Base-by-base conservation (phyloP, 2,113 vertebrate species). In the Esox niger region DNA sequence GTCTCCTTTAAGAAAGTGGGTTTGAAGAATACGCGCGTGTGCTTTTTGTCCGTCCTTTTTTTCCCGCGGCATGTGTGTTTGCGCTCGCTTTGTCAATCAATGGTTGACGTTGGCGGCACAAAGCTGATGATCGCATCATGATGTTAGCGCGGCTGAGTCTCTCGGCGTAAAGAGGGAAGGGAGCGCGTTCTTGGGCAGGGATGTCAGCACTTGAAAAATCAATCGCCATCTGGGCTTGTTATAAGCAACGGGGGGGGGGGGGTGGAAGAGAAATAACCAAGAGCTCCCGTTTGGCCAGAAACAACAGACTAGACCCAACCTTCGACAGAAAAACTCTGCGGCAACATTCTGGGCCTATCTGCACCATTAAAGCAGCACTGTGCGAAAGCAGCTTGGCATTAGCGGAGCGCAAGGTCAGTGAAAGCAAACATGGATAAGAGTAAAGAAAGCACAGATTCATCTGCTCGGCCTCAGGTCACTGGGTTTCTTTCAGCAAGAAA, bases 151-250 rank as follows among this genome's bases (percentile, higher is more conserved):
- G 97, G 95, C 95, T 96, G 93, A 96, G 94, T 98, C 95, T 94
- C 87, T 96, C 91, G 82, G 93, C 95, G 98, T 96, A 96, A 98
- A 98, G 95, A 68, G 70, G 67, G 70, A 69, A 76, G 84, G 94
- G 94, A 92, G 93, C 91, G 77, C 88, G 91, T 94, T 95, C 93
- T 95, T 94, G 93, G 94, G 95, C 96, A 93, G 93, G 94, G 95
- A 95, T 95, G 96, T 97, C 95, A 95, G 95, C 94, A 94, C 95
- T 96, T 94, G 95, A 95, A 94, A 97, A 98, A 96, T 95, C 95
- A 96, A 95, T 98, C 94, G 94, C 96, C 97, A 97, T 99, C 96
- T 98, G 96, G 93, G 95, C 95, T 95, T 92, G 89, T 92, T 94
- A 94, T 93, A 92, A 91, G 92, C 93, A 90, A 93, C n/a, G n/a